Evolutionary conservation across 1,140 invertebrate species (phyloP), one percentile per base, ranked within the genome.

Genomic region (Drosophila pachea): DNA sequence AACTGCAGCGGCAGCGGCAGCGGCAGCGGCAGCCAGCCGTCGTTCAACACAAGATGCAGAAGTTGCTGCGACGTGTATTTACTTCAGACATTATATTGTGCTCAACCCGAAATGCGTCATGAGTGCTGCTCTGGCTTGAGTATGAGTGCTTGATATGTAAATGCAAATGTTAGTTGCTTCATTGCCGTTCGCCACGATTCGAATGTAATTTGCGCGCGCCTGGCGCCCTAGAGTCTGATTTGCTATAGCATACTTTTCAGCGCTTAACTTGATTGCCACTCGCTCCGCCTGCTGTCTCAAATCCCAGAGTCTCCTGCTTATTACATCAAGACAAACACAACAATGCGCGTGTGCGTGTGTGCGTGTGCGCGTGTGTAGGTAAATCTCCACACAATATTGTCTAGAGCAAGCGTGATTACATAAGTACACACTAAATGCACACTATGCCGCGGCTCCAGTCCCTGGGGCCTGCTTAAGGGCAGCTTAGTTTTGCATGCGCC

Each of bases 401-500:
- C 75, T 66, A 69, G 48, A 48, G 45, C 48, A 59, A 62, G 54
- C 45, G 54, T 29, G 54, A 45, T 56, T 56, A 55, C 42, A 9
- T 33, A 22, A 56, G 40, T 32, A 56, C 29, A 45, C 31, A 56
- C 22, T 1, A 22, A 33, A 5, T 45, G 5, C 31, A 56, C 12
- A 45, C 40, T 45, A 33, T 56, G 12, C 7, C 45, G 54, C 32
- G 31, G 40, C 40, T 56, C 11, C 12, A 11, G 7, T 33, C 78
- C 65, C 78, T 63, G 54, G 79, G 76, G 79, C 68, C 60, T 59
- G 59, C 73, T 83, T 83, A 84, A 76, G 60, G 60, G 59, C 52
- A 70, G 68, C 76, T 84, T 83, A 79, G 86, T 84, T 84, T 84
- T 84, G 79, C 81, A 84, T 84, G 76, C 59, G 72, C 38, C 49